phyloP scores from a whole-genome alignment of 2,888 invertebrate genomes.

The Cataglyphis rosenhaueri region DNA sequence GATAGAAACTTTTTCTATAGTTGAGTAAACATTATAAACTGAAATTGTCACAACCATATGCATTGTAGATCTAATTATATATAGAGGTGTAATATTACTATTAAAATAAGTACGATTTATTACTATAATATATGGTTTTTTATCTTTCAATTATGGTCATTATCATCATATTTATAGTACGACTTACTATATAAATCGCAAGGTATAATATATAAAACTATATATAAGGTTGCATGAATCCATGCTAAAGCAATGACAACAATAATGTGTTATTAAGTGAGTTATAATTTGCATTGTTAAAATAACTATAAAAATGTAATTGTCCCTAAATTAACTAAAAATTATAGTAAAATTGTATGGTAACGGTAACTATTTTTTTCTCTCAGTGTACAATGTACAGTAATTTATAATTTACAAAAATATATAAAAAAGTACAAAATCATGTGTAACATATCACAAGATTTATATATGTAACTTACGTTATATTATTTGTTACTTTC shows the following conservation, averaged over 20 bases:
- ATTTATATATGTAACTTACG: too few relatives aligned
- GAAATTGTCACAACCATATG: background rate
- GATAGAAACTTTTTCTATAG: background rate
- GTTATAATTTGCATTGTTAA: background rate
- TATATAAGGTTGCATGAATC: background rate
- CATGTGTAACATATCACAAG: too few relatives aligned
- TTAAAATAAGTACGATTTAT: too few relatives aligned
- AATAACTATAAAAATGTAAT: background rate
- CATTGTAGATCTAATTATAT: background rate
- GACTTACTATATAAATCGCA: background rate
- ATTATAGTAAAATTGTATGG: background rate
- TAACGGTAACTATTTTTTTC: background rate
- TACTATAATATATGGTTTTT: background rate
- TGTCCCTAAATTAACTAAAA: background rate
- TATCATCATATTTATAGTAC: background rate
- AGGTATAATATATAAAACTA: background rate
- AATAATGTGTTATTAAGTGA: background rate
- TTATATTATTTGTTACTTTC: too few relatives aligned
- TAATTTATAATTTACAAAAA: too few relatives aligned
- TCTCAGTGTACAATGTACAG: background rate
- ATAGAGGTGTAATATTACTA: too few relatives aligned
- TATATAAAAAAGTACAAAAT: too few relatives aligned
- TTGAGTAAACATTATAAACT: background rate
- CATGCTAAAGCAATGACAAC: background rate
- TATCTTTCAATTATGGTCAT: background rate